Evolutionary conservation across 2,797 vertebrate species (phyloP), one percentile per base, ranked within the genome.

Genomic region (Schizopygopsis pylzovi): DNA sequence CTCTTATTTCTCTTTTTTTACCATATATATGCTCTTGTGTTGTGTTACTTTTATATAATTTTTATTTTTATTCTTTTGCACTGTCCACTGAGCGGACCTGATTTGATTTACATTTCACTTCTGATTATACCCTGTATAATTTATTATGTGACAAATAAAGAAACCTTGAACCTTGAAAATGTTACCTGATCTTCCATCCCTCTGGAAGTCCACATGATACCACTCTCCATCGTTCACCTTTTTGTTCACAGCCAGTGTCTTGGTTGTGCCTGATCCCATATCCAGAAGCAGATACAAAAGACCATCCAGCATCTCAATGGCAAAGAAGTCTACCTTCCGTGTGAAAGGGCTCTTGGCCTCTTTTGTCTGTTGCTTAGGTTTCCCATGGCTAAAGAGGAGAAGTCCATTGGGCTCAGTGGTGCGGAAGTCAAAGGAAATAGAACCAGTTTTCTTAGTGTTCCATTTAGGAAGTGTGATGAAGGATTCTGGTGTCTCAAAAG

Each of bases 171-270:
- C 28, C 28, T 28, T 28, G 28, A 28, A 28, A 28, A 18, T 78
- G 12, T 33, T 95, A 99, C 98, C 98, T 95, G 98, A 97, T 90
- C 98, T 94, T 86, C 98, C 98, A 1, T 99, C 98, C 70, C 98
- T 95, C 90, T 99, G 98, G 90, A 99, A 99, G 92, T 99, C 98
- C 89, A 99, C 98, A 1, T 99, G 98, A 93, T 99, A 99, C 98
- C 98, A 99, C 93, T 99, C 98, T 67, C 98, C 98, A 20, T 99
- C 98, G 91, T 99, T 99, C 88, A 99, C 98, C 89, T 99, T 99
- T 93, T 97, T 99, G 91, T 97, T 97, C 54, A 98, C 94, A 2
- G 98, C 98, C 91, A 92, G 97, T 88, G 97, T 98, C 94, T 99
- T 99, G 86, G 97, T 99, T 88, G 98, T 99, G 90, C 98, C 98